A percentile compares a stretch with the other conserved stretches of the same genome.
Evolutionary conservation across 2,888 invertebrate genomes (phyloP).

Genomic region (Yponomeuta cagnagella): DNA sequence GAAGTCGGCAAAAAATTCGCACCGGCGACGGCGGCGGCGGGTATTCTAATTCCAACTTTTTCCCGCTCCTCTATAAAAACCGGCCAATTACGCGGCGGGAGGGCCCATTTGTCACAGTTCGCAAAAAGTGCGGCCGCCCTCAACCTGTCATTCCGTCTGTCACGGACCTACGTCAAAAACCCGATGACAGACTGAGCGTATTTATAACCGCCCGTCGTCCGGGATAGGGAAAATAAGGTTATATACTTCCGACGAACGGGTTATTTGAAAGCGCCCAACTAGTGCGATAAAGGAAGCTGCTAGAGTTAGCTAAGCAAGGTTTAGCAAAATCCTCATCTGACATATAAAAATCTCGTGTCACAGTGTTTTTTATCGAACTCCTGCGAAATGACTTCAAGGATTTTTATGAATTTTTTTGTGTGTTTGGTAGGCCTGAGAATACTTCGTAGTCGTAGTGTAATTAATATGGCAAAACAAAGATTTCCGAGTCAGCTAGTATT

Average conservation of each 20-base stretch:
- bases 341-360: neutral
- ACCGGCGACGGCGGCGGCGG: too few species aligned
- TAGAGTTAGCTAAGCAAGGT: neutral
- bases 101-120: slow-evolving; percentile 59
- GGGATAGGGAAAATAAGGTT: neutral
- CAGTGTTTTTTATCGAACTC: neutral
- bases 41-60: slow-evolving; percentile 17
- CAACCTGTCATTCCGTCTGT: slow-evolving; percentile 59
- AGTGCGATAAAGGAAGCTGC: neutral
- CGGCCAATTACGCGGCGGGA: slow-evolving; percentile 53
- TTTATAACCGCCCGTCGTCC: slow-evolving; percentile 37
- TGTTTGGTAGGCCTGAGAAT: neutral
- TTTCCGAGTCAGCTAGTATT: too few species aligned
- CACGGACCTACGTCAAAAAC: slow-evolving; percentile 57
- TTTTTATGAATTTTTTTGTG: too few species aligned
- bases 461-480: too few species aligned
- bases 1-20: too few species aligned
- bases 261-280: neutral
- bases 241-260: neutral
- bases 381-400: neutral
- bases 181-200: slow-evolving; percentile 54
- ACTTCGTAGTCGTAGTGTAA: neutral
- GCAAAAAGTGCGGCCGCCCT: slow-evolving; percentile 42
- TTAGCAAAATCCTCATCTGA: neutral
- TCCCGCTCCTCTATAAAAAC: slow-evolving; percentile 46